A percentile compares a stretch with the other conserved stretches of the same genome.
Conservation (phyloP, 2,888 invertebrate genomes). For the Laothoe populi region DNA sequence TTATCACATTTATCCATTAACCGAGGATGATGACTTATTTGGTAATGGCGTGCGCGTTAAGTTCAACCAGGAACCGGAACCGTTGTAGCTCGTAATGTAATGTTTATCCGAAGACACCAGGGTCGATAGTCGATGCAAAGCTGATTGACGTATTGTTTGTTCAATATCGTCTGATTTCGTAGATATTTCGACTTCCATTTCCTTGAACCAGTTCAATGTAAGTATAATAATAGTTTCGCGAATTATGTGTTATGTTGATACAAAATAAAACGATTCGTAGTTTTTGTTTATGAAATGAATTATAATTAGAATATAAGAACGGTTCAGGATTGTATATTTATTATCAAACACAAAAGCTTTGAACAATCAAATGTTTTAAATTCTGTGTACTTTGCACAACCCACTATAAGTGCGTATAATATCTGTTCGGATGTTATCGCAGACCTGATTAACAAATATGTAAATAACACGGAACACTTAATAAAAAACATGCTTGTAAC, state of each 20-base stretch:
- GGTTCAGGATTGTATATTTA: neutral
- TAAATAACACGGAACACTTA: neutral
- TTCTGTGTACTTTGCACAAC: no score
- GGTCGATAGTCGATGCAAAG: neutral
- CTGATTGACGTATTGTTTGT: constrained; percentile 15
- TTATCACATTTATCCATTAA: neutral
- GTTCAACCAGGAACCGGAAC: constrained; percentile 8
- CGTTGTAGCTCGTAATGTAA: neutral
- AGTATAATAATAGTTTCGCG: neutral
- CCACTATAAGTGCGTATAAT: no score
- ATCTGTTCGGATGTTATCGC: neutral
- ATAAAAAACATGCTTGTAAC: neutral
- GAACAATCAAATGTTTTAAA: no score
- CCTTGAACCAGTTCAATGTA: neutral
- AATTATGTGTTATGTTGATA: neutral
- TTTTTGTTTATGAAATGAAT: neutral
- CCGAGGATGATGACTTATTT: constrained; percentile 18
- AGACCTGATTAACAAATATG: neutral
- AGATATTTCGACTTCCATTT: neutral
- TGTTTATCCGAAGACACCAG: constrained; percentile 4
- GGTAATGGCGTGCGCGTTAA: neutral
- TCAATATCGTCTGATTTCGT: neutral
- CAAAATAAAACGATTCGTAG: neutral
- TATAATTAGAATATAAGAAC: neutral
- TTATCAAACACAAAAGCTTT: no score